A percentile compares a stretch with the other conserved stretches of the same genome.
phyloP scores from a whole-genome alignment of 2,797 vertebrate genomes.

The Sebastes iracundus region DNA sequence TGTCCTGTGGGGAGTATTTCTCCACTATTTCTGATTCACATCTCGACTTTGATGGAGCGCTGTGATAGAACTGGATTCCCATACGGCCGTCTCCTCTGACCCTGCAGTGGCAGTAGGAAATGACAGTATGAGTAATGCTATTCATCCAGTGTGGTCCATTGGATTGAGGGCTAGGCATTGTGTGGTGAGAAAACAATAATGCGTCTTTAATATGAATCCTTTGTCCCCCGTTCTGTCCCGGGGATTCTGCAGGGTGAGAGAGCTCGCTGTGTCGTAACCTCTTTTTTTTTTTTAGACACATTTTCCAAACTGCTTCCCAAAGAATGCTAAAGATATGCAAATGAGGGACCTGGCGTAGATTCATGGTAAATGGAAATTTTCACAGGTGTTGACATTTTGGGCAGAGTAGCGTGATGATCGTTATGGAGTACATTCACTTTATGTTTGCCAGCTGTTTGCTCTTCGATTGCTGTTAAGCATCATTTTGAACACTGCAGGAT shows the following conservation, averaged over 20 bases:
- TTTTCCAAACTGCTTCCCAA: constrained; percentile 18
- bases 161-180: constrained; percentile 63
- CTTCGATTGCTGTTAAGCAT: constrained; percentile 10
- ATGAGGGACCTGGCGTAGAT: constrained; percentile 27
- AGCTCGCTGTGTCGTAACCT: constrained; percentile 6
- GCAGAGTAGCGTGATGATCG: constrained; percentile 33
- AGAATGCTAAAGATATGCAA: constrained; percentile 52
- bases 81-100: constrained; percentile 52
- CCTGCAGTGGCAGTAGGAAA: constrained; percentile 58
- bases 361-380: constrained; percentile 38
- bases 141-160: constrained; percentile 69
- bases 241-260: constrained; percentile 1
- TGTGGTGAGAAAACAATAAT: constrained; percentile 70
- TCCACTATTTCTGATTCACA: constrained; percentile 56
- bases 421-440: constrained; percentile 25
- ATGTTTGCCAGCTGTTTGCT: constrained; percentile 12
- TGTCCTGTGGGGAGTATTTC: constrained; percentile 38
- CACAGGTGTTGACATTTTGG: constrained; percentile 57
- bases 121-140: constrained; percentile 76
- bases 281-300: constrained; percentile 6
- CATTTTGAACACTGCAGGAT: background rate
- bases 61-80: constrained; percentile 67
- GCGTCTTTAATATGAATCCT: constrained; percentile 72
- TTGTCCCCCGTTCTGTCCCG: constrained; percentile 51
- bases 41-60: constrained; percentile 67